These are phyloP conservation scores for Brachypalpus laphriformis DNA, from an alignment of 2,888 invertebrate genomes.

Conservation along the genomic window DNA sequence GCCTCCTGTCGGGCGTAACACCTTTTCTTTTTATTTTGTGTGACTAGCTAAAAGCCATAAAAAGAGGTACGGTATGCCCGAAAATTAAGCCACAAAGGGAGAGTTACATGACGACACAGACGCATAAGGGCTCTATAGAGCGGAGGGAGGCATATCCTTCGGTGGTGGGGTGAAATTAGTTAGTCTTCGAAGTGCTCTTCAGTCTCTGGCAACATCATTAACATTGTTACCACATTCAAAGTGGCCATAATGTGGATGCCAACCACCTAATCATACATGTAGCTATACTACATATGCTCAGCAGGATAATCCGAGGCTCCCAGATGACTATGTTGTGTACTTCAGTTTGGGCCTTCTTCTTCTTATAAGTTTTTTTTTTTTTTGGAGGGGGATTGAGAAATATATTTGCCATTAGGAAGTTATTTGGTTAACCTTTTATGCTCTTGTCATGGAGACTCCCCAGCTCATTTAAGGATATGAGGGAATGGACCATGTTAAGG, in stretches of 20 bases:
- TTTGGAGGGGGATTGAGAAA: not conserved
- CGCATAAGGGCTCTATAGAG: slow-evolving; percentile 7
- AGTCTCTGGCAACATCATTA: slow-evolving; percentile 29
- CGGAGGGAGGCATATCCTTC: slow-evolving; percentile 5
- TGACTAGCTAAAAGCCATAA: slow-evolving; percentile 20
- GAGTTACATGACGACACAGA: not conserved
- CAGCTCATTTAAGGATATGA: not conserved
- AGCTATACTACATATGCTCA: not conserved
- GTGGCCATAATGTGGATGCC: slow-evolving; percentile 27
- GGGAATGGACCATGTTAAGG: not conserved
- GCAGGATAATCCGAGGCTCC: slow-evolving; percentile 3
- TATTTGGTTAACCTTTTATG: slow-evolving; percentile 49
- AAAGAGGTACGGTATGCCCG: slow-evolving; percentile 15
- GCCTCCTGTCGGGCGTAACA: not conserved
- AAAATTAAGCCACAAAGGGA: slow-evolving; percentile 29
- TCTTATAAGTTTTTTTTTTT: not conserved
- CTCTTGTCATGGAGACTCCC: not conserved
- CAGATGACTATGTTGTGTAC: not conserved
- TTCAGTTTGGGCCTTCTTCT: not conserved
- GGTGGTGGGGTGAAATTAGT: not conserved
- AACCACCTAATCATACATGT: not conserved
- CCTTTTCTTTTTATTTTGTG: not conserved
- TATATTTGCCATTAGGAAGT: slow-evolving; percentile 26
- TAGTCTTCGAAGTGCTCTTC: not conserved
- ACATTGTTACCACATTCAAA: slow-evolving; percentile 36